Conservation (phyloP, 2,113 vertebrate genomes). For the Entosphenus tridentatus region DNA sequence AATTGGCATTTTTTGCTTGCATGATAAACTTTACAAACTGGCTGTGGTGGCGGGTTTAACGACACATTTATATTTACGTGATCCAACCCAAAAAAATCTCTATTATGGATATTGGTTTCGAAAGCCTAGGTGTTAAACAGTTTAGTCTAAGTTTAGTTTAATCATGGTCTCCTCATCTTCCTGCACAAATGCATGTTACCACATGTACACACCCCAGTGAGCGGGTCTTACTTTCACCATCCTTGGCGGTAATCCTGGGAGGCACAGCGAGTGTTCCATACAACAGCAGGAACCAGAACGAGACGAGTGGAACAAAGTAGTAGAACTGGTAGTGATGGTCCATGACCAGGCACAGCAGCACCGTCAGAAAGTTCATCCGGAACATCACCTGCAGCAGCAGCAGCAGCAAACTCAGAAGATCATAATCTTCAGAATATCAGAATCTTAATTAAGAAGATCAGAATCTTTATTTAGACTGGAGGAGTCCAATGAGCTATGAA, state of each 20-base stretch:
- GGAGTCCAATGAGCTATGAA: too few species aligned
- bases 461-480: too few species aligned
- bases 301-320: conserved; percentile 88
- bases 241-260: conserved; percentile 84
- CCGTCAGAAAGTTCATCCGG: conserved; percentile 83
- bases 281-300: conserved; percentile 84
- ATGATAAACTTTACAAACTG: too few species aligned
- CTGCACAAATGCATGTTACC: conserved; percentile 6
- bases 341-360: conserved; percentile 87
- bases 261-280: conserved; percentile 59
- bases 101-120: conserved; percentile 4
- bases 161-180: not conserved
- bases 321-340: conserved; percentile 92
- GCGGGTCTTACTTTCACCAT: conserved; percentile 41
- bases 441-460: too few species aligned
- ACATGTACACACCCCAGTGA: not conserved
- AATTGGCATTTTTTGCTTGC: too few species aligned
- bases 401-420: too few species aligned
- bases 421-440: too few species aligned
- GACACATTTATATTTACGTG: too few species aligned
- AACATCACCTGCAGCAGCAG: conserved; percentile 48
- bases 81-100: conserved; percentile 13
- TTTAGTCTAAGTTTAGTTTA: conserved; percentile 7
- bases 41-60: too few species aligned
- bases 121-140: not conserved